Conservation (phyloP, 2,113 vertebrate species). For the Catagonus wagneri region DNA sequence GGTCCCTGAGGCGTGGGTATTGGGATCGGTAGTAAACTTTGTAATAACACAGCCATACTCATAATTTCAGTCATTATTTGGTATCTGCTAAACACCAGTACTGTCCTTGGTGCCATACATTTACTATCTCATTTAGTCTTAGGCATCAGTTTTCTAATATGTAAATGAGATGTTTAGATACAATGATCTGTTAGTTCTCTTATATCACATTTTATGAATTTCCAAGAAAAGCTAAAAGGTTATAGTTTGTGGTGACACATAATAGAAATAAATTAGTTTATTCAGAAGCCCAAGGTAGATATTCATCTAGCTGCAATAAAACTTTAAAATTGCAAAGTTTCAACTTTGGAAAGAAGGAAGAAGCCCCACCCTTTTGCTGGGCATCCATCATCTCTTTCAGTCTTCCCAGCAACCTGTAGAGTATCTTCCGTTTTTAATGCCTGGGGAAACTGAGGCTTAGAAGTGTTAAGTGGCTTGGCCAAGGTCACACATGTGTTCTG, state of each 20-base stretch:
- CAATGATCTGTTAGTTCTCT: not conserved
- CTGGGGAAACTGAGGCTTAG: not conserved
- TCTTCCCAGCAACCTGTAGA: not conserved
- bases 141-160: not conserved
- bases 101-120: not conserved
- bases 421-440: not conserved
- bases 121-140: not conserved
- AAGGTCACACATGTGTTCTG: not conserved
- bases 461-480: not conserved
- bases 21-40: not conserved
- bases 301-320: not conserved
- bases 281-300: conserved; percentile 26
- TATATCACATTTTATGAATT: not conserved
- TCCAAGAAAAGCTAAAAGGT: conserved; percentile 18
- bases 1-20: not conserved
- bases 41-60: not conserved
- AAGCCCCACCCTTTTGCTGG: not conserved
- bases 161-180: not conserved
- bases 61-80: not conserved
- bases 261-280: not conserved
- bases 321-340: not conserved
- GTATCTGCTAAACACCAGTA: not conserved
- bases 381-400: not conserved
- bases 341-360: not conserved
- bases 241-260: not conserved